Evolutionary conservation across 2,797 vertebrate species (phyloP).

Genomic region (Numenius phaeopus): DNA sequence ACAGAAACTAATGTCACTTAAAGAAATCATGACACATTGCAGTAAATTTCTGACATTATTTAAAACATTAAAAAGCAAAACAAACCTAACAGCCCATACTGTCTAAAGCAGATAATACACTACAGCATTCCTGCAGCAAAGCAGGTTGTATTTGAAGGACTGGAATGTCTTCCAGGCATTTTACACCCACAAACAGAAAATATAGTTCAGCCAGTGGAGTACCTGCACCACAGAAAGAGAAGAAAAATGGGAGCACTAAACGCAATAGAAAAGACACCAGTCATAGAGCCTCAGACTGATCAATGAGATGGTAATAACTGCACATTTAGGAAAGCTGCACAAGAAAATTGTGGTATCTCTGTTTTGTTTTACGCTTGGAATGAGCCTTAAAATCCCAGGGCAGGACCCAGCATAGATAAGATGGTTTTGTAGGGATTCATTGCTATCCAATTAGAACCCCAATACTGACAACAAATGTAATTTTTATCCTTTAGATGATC

Average conservation of each 20-base stretch:
- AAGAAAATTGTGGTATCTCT: neutral
- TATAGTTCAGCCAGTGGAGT: neutral
- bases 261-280: neutral
- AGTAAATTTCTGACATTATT: neutral
- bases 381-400: neutral
- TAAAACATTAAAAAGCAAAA: neutral
- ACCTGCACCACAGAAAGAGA: neutral
- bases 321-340: neutral
- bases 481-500: neutral
- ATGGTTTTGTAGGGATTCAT: neutral
- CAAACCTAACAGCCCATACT: neutral
- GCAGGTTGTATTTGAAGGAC: neutral
- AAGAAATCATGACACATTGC: neutral
- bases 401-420: neutral
- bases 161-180: neutral
- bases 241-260: neutral
- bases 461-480: neutral
- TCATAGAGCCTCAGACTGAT: neutral
- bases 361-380: fast-evolving
- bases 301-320: neutral
- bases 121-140: neutral
- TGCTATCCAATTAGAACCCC: neutral
- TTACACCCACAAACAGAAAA: neutral
- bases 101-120: neutral
- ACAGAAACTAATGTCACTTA: neutral